phyloP scores from a whole-genome alignment of 2,113 vertebrate species.

The Channa argus region DNA sequence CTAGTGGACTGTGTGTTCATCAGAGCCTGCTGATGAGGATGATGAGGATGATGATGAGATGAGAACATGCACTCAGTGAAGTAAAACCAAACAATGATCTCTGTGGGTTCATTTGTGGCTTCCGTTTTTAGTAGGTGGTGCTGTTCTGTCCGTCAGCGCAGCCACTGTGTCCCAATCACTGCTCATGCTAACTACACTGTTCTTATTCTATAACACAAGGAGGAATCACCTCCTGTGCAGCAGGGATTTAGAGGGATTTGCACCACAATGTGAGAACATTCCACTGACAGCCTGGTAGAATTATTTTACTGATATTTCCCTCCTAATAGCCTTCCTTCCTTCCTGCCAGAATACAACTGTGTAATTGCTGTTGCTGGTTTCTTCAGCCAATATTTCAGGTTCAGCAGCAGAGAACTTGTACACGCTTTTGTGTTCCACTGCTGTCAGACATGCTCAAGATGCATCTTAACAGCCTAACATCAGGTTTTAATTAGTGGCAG shows the following conservation, averaged over 20 bases:
- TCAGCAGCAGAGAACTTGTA: not conserved
- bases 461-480: constrained; percentile 12
- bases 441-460: constrained; percentile 4
- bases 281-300: not conserved
- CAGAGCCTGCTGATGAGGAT: too few relatives aligned
- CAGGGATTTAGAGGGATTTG: not conserved
- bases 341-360: not conserved
- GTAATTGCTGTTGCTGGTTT: not conserved
- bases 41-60: too few relatives aligned
- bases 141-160: not conserved
- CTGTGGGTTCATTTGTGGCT: too few relatives aligned
- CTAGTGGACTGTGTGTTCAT: too few relatives aligned
- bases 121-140: not conserved
- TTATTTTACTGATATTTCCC: constrained; percentile 5
- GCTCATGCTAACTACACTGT: not conserved
- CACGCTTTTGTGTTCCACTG: not conserved
- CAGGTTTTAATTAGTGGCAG: constrained; percentile 8
- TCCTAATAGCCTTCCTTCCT: not conserved
- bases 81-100: too few relatives aligned
- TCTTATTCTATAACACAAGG: not conserved
- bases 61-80: too few relatives aligned
- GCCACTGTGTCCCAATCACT: not conserved
- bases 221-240: not conserved
- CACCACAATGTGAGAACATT: constrained; percentile 2
- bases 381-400: not conserved